Evolutionary conservation across 2,888 invertebrate species (phyloP).

Genomic region (Bursaphelenchus okinawaensis): DNA sequence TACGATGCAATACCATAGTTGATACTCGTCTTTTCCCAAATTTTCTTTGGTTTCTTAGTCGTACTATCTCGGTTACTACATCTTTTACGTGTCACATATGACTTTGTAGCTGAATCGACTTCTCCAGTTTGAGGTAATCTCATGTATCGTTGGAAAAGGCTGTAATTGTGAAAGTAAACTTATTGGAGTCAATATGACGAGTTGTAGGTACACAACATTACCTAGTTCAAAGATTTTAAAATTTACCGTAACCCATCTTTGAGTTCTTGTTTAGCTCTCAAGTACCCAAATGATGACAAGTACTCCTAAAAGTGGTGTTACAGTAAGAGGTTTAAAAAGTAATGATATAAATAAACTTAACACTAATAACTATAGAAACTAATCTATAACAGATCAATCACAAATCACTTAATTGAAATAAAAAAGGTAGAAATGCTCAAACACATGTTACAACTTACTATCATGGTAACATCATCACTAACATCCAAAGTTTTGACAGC

Average conservation of each 20-base stretch:
- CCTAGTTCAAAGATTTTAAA: too few relatives aligned
- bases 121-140: constrained; percentile 23
- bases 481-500: background rate
- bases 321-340: background rate
- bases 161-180: constrained; percentile 1
- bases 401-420: too few relatives aligned
- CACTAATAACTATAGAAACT: background rate
- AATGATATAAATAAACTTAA: background rate
- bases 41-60: background rate
- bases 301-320: background rate
- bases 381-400: too few relatives aligned
- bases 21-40: constrained; percentile 37
- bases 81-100: constrained; percentile 23
- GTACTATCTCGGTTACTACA: constrained; percentile 20
- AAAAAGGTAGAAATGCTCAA: too few relatives aligned
- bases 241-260: background rate
- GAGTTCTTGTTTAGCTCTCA: background rate
- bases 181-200: too few relatives aligned
- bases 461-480: background rate
- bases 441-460: background rate
- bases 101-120: constrained; percentile 16
- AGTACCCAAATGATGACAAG: constrained; percentile 7
- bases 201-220: too few relatives aligned
- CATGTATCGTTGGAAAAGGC: constrained; percentile 31
- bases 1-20: constrained; percentile 30